phyloP scores from a whole-genome alignment of 2,113 vertebrate genomes.

The Cephalopterus ornatus region DNA sequence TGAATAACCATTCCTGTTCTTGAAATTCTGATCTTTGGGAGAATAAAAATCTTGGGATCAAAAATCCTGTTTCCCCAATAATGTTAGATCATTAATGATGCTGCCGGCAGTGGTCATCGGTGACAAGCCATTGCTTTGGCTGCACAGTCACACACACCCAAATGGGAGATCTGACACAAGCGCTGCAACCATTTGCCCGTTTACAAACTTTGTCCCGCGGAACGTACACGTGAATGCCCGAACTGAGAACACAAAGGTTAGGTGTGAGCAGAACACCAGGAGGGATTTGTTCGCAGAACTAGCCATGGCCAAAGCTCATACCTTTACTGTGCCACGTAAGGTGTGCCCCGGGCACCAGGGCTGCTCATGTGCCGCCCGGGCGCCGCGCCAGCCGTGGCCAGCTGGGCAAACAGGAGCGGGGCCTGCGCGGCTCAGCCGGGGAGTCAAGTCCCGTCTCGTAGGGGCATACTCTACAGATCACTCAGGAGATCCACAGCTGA shows the following conservation, averaged over 20 bases:
- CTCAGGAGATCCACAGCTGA: background rate
- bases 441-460: fast-evolving
- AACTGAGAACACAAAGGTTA: background rate
- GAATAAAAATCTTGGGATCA: background rate
- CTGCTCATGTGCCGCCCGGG: fast-evolving
- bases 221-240: background rate
- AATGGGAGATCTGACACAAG: background rate
- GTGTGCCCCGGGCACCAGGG: fast-evolving
- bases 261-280: background rate
- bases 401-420: background rate
- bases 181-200: background rate
- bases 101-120: background rate
- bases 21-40: slow-evolving; percentile 8
- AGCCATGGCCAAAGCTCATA: background rate
- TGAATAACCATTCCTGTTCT: slow-evolving; percentile 34
- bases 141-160: background rate
- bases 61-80: background rate
- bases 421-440: background rate
- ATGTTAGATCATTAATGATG: background rate
- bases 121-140: slow-evolving; percentile 6
- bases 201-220: background rate
- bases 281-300: background rate
- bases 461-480: background rate
- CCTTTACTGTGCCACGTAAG: fast-evolving
- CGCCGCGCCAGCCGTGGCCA: fast-evolving